These are phyloP conservation scores for Oreochromis spilurus DNA, from an alignment of 2,113 vertebrate species.

Conservation along the genomic window DNA sequence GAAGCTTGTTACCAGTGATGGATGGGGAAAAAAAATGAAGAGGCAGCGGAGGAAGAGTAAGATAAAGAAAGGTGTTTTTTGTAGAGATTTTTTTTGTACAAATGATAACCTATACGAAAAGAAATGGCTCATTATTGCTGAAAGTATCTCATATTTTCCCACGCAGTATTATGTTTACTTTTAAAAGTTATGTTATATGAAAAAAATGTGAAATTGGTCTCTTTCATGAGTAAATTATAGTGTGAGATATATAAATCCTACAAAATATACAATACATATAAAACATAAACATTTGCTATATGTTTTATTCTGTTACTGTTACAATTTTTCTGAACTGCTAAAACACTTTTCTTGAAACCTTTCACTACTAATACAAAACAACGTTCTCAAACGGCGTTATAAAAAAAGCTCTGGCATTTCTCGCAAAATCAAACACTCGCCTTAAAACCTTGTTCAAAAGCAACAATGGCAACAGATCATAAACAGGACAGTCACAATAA, in stretches of 20 bases:
- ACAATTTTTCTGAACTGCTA: neutral
- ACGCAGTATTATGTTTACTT: too few species aligned
- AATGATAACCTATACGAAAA: neutral
- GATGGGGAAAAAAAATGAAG: neutral
- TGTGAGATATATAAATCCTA: neutral
- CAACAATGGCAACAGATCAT: neutral
- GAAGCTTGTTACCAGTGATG: neutral
- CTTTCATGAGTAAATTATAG: neutral
- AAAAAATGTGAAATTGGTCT: neutral
- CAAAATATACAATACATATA: neutral
- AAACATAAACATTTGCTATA: neutral
- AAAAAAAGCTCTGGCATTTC: neutral
- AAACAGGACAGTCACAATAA: neutral
- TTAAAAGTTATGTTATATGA: neutral
- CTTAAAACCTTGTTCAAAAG: neutral
- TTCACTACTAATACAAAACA: neutral
- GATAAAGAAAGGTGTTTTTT: neutral
- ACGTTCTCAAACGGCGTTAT: neutral
- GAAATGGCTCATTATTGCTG: neutral
- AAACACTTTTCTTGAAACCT: neutral
- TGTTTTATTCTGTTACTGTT: neutral
- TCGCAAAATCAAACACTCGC: neutral
- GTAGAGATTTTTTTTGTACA: neutral
- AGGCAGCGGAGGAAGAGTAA: neutral
- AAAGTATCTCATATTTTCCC: neutral